phyloP scores from a whole-genome alignment of 2,113 vertebrate genomes.

The Poecilia latipinna region DNA sequence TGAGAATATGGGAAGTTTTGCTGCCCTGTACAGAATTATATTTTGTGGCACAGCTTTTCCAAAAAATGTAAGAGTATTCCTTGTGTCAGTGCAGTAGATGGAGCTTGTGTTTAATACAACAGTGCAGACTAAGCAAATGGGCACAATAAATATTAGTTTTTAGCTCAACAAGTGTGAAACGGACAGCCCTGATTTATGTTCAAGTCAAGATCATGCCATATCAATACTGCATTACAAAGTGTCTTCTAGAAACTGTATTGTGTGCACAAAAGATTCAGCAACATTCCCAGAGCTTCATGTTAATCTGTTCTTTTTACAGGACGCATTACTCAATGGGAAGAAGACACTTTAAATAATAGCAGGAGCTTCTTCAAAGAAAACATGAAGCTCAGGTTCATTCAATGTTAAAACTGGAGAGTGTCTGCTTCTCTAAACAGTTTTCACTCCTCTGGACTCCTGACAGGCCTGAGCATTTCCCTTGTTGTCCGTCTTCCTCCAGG shows the following conservation, averaged over 20 bases:
- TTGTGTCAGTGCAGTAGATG: too few relatives aligned
- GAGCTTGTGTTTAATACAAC: too few relatives aligned
- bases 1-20: too few relatives aligned
- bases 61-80: too few relatives aligned
- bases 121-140: too few relatives aligned
- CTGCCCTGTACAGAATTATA: too few relatives aligned
- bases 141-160: too few relatives aligned
- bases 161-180: too few relatives aligned
- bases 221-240: neutral
- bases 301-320: constrained; percentile 15
- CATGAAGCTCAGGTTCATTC: neutral
- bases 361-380: constrained; percentile 3
- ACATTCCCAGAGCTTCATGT: neutral
- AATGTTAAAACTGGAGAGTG: constrained; percentile 7
- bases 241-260: neutral
- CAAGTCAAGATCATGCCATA: neutral
- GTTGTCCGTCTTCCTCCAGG: constrained; percentile 57
- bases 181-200: neutral
- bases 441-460: constrained; percentile 8
- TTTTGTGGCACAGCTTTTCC: too few relatives aligned
- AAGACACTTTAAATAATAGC: constrained; percentile 27
- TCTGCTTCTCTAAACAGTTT: constrained; percentile 23
- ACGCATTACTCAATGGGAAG: constrained; percentile 2
- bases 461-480: constrained; percentile 42
- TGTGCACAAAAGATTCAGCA: neutral